These are phyloP conservation scores for Hoplias malabaricus DNA, from an alignment of 2,113 vertebrate species.

Conservation along the genomic window DNA sequence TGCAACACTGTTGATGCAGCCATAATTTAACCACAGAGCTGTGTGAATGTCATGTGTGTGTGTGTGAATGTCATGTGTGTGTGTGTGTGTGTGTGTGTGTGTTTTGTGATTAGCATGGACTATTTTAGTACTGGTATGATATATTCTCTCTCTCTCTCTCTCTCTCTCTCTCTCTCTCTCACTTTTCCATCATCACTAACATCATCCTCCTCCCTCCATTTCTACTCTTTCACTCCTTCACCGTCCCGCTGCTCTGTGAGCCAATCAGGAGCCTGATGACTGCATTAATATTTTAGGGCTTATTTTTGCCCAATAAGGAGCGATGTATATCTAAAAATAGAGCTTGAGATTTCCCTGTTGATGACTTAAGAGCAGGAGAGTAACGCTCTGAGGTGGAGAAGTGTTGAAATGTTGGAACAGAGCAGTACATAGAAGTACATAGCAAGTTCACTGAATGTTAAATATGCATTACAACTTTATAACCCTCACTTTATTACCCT, in stretches of 20 bases:
- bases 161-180: neutral
- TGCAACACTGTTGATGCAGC: constrained; percentile 55
- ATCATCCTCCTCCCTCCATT: neutral
- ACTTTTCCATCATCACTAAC: neutral
- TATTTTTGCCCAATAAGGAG: constrained; percentile 32
- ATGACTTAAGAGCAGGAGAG: constrained; percentile 30
- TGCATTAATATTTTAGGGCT: constrained; percentile 48
- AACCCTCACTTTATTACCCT: too few relatives aligned
- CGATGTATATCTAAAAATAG: constrained; percentile 54
- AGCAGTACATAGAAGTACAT: too few relatives aligned
- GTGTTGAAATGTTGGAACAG: too few relatives aligned
- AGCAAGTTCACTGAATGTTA: too few relatives aligned
- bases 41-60: neutral
- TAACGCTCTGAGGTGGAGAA: neutral
- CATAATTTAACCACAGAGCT: constrained; percentile 45
- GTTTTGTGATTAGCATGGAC: too few relatives aligned
- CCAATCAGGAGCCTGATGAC: neutral
- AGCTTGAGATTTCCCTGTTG: constrained; percentile 51
- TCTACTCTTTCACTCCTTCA: neutral
- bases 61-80: neutral
- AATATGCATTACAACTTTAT: too few relatives aligned
- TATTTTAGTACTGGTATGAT: too few relatives aligned
- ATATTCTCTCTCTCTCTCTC: too few relatives aligned
- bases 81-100: constrained; percentile 15
- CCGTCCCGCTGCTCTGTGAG: neutral